Conservation (phyloP, 2,797 vertebrate species). For the Sciurus vulgaris region DNA sequence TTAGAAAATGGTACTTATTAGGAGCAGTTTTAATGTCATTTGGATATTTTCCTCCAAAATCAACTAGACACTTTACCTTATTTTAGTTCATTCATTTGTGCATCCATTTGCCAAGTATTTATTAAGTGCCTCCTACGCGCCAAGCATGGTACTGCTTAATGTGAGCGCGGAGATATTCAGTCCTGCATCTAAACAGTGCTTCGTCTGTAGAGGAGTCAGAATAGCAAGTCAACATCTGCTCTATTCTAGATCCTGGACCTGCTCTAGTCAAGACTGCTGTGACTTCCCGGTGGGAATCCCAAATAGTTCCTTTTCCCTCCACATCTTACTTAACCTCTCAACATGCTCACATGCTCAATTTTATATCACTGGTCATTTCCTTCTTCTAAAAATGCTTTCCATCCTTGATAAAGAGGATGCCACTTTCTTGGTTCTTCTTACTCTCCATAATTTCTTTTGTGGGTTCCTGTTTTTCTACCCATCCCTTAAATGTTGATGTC, state of each 20-base stretch:
- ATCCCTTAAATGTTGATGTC: not conserved
- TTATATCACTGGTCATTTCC: not conserved
- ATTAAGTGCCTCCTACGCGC: not conserved
- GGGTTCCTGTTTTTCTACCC: not conserved
- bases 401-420: not conserved
- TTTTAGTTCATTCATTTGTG: constrained; percentile 26
- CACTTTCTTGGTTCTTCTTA: not conserved
- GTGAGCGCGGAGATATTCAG: not conserved
- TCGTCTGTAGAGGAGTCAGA: not conserved
- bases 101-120: not conserved
- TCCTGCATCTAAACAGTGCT: not conserved
- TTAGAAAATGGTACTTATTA: constrained; percentile 58
- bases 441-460: not conserved
- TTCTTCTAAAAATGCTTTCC: not conserved
- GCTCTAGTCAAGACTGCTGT: not conserved
- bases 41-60: constrained; percentile 52
- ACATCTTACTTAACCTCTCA: not conserved
- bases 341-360: not conserved
- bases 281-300: not conserved
- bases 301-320: not conserved
- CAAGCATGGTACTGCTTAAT: not conserved
- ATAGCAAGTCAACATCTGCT: not conserved
- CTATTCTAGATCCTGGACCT: not conserved
- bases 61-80: not conserved
- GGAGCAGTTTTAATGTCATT: constrained; percentile 26